Evolutionary conservation across 2,113 vertebrate species (phyloP), one percentile per base, ranked within the genome.

Genomic region (Formicarius rufipectus): DNA sequence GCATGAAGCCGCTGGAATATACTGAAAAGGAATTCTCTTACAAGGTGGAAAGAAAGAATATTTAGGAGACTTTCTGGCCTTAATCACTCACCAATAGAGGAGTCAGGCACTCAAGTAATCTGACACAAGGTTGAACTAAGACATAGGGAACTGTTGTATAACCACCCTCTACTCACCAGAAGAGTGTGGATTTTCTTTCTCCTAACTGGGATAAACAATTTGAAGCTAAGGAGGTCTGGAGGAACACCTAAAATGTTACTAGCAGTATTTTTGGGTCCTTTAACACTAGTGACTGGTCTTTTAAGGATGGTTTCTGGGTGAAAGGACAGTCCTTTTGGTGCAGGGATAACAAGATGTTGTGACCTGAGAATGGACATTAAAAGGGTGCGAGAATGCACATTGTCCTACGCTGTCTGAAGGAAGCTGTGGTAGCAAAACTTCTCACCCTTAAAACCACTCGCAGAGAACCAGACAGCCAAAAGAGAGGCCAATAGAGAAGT

Each of bases 401-500:
- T 56, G 20, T 60, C 33, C 30, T 68, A 22, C 31, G 20, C 55
- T 50, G 15, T 56, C 56, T 35, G 10, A 13, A 71, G 37, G 60
- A 95, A 95, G 64, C 73, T 69, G 35, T 59, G 92, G 64, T 47
- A 93, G 64, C 2, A 0, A 73, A 84, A 78, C 5, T 2, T 81
- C 81, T 88, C 31, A 64, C 64, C 55, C 40, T 37, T 44, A 53
- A 92, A 84, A 74, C 55, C 72, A 45, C 30, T 74, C 52, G 20
- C 82, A 94, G 72, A 84, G 60, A 93, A 78, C 72, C 4, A 9
- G 52, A 92, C n/a, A 63, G 49, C 40, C 56, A 22, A 63, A 84
- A 93, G 52, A 88, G 33, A 62, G 42, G 55, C 33, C 60, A 62
- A 42, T 14, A 94, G 15, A 91, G 95, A 95, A 97, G 77, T 90